Conservation (phyloP, 35 echinoderm and acorn worm genomes). For the Apostichopus parvimensis region DNA sequence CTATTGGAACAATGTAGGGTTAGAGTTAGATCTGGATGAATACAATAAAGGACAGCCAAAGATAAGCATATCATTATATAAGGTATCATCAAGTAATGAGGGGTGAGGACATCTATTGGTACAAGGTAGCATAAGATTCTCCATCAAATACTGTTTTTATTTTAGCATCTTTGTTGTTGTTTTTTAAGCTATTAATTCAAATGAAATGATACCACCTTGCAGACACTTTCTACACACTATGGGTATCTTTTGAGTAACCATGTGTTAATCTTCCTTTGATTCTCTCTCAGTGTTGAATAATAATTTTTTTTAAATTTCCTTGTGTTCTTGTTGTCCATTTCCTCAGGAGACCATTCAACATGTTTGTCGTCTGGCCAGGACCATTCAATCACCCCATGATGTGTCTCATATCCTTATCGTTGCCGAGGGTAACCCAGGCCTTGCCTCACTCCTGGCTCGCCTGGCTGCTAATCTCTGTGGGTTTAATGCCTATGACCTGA, state of each 20-base stretch:
- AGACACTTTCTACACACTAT: no score
- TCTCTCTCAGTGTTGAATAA: no score
- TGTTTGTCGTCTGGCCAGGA: slow-evolving; percentile 88
- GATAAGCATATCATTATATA: slow-evolving; percentile 90
- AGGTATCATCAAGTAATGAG: slow-evolving; percentile 30
- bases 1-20: neutral
- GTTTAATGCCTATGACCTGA: slow-evolving; percentile 87
- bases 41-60: slow-evolving; percentile 96
- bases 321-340: no score
- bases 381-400: slow-evolving; percentile 96
- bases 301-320: no score
- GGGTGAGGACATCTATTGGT: no score
- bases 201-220: no score
- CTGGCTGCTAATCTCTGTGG: slow-evolving; percentile 86
- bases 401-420: slow-evolving; percentile 86
- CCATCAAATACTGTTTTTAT: no score
- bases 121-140: no score
- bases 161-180: no score
- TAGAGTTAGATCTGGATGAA: slow-evolving; percentile 61
- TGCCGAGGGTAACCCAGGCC: slow-evolving; percentile 80
- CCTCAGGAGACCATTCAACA: slow-evolving; percentile 88
- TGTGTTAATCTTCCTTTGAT: no score
- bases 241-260: no score
- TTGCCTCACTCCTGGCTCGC: slow-evolving; percentile 69
- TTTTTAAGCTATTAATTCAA: no score